Percentiles rank a stretch among this genome's conserved stretches.
Evolutionary conservation across 2,888 invertebrate genomes (phyloP).

Genomic region (Drosophila recens): DNA sequence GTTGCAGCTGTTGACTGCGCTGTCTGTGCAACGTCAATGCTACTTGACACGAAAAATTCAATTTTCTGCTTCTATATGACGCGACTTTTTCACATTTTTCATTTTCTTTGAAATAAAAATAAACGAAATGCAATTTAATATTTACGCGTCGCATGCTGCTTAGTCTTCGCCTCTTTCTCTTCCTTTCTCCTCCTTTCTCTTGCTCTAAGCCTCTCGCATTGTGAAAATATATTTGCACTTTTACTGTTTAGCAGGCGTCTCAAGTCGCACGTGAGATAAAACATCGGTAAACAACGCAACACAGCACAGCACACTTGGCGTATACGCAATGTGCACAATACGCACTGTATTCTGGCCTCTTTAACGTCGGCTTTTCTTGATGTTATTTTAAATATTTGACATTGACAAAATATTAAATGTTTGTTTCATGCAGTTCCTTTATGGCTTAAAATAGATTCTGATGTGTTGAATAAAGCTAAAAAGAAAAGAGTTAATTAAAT

Average conservation of each 20-base stretch:
- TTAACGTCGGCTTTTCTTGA: background rate
- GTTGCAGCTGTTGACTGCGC: conserved; percentile 25
- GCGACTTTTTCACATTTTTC: conserved; percentile 59
- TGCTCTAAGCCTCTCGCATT: background rate
- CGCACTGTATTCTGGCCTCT: conserved; percentile 5
- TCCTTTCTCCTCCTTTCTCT: background rate
- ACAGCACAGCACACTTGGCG: conserved; percentile 22
- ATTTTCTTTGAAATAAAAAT: conserved; percentile 59
- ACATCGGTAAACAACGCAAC: conserved; percentile 17
- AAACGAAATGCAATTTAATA: conserved; percentile 72
- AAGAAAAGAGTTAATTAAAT: background rate
- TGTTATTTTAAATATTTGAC: background rate
- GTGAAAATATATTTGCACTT: conserved; percentile 36
- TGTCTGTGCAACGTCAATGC: conserved; percentile 63
- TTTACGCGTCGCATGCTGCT: conserved; percentile 60
- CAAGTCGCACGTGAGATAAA: conserved; percentile 29
- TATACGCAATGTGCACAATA: conserved; percentile 46
- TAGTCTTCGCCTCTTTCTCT: background rate
- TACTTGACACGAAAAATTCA: conserved; percentile 75
- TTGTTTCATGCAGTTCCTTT: background rate
- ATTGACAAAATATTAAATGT: background rate
- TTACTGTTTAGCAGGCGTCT: conserved; percentile 19
- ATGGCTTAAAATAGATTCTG: background rate
- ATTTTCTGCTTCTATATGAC: conserved; percentile 62
- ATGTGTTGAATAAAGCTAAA: background rate